These are phyloP conservation scores for Lasioglossum pauxillum DNA, from an alignment of 2,888 invertebrate genomes.

Conservation along the genomic window DNA sequence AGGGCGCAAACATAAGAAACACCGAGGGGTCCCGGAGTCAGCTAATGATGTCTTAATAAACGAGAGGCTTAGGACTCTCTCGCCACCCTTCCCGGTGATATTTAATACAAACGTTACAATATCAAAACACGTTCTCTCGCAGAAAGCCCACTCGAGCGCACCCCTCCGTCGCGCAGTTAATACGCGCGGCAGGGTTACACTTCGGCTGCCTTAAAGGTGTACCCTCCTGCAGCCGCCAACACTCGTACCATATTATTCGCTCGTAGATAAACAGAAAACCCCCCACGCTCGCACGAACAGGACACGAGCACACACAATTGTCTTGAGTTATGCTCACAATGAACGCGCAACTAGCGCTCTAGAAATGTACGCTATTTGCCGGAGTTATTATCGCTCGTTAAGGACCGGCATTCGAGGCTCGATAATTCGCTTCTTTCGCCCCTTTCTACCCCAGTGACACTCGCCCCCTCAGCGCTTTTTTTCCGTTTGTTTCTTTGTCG, in stretches of 20 bases:
- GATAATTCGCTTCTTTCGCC: conserved; percentile 60
- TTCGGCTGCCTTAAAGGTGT: conserved; percentile 43
- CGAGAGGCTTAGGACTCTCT: conserved; percentile 45
- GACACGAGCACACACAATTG: conserved; percentile 20
- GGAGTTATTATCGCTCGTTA: conserved; percentile 79
- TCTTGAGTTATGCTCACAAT: conserved; percentile 36
- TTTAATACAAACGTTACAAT: conserved; percentile 81
- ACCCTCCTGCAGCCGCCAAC: conserved; percentile 22
- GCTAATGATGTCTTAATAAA: conserved; percentile 69
- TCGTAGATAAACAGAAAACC: conserved; percentile 31
- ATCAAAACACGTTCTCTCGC: conserved; percentile 76
- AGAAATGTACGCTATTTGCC: conserved; percentile 72
- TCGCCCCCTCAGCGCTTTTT: conserved; percentile 30
- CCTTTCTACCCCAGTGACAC: conserved; percentile 26
- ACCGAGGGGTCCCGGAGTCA: conserved; percentile 35
- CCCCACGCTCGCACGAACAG: background rate
- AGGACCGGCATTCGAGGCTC: conserved; percentile 64
- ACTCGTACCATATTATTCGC: conserved; percentile 6
- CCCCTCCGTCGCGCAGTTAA: conserved; percentile 64
- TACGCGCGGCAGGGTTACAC: conserved; percentile 47
- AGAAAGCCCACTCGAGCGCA: conserved; percentile 73
- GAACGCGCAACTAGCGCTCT: conserved; percentile 46
- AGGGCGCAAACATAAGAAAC: conserved; percentile 3
- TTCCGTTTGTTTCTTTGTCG: conserved; percentile 40
- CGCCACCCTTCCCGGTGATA: conserved; percentile 70